Conservation (phyloP, 2,888 invertebrate genomes). For the Pristionchus exspectatus region DNA sequence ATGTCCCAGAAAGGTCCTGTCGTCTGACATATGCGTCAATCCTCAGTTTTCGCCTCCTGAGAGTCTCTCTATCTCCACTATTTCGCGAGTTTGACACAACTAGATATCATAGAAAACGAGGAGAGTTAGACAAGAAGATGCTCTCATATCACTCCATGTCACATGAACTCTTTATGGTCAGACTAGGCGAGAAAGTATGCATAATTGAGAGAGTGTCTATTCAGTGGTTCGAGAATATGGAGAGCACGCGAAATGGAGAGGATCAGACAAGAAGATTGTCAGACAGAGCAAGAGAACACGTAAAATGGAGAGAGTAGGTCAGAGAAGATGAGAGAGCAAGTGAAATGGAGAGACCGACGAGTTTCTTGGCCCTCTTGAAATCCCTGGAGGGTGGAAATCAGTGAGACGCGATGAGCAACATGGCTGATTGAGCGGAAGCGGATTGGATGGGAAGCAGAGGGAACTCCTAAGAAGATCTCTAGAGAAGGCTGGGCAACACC, state of each 20-base stretch:
- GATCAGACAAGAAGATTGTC: not conserved
- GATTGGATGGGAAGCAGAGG: not conserved
- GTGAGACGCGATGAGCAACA: not conserved
- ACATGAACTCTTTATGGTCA: not conserved
- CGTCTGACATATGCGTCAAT: slow-evolving; percentile 28
- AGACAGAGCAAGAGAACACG: not conserved
- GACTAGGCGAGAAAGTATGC: not conserved
- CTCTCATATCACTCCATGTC: not conserved
- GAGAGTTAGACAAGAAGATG: not conserved
- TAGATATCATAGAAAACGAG: not conserved
- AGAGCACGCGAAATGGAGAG: slow-evolving; percentile 6
- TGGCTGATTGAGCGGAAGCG: not conserved
- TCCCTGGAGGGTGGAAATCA: not conserved
- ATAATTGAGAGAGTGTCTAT: not conserved
- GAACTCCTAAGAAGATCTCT: not conserved
- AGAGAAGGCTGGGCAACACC: too few relatives aligned
- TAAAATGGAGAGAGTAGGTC: not conserved
- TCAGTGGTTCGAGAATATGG: not conserved
- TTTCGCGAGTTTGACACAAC: not conserved
- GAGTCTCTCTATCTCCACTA: not conserved
- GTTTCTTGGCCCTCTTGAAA: not conserved
- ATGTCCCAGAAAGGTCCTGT: not conserved
- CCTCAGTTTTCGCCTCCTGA: not conserved
- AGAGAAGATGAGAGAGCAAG: not conserved
- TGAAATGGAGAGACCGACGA: not conserved